phyloP scores from a whole-genome alignment of 2,797 vertebrate species.

The Lutjanus argentimaculatus region DNA sequence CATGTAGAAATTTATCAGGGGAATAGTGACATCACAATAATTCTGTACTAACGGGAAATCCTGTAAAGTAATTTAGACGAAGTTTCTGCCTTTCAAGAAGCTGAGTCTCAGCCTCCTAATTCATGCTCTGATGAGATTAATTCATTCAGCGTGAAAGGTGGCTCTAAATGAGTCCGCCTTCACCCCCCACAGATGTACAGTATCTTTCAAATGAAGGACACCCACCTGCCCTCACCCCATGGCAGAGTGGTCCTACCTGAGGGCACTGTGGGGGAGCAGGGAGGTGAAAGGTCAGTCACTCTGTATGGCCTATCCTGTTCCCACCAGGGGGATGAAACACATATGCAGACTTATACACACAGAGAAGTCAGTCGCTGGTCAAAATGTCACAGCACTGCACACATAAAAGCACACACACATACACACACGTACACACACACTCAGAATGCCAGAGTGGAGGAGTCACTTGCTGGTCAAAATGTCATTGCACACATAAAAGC shows the following conservation, averaged over 20 bases:
- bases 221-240: conserved; percentile 40
- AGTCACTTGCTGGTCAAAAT: conserved; percentile 62
- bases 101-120: neutral
- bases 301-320: conserved; percentile 66
- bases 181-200: conserved; percentile 9
- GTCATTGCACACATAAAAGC: conserved; percentile 53
- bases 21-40: neutral
- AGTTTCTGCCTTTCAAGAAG: neutral
- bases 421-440: conserved; percentile 24
- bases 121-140: neutral
- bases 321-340: conserved; percentile 55
- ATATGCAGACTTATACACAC: conserved; percentile 36
- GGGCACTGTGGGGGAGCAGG: conserved; percentile 50
- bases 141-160: conserved; percentile 31
- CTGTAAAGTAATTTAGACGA: neutral
- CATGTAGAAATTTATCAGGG: neutral
- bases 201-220: conserved; percentile 45
- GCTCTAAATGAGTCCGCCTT: conserved; percentile 29
- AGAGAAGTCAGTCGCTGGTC: conserved; percentile 40
- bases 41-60: neutral
- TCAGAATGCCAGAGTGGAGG: conserved; percentile 14
- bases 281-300: conserved; percentile 77
- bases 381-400: conserved; percentile 68
- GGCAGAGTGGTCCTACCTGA: conserved; percentile 49
- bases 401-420: conserved; percentile 55